Base-by-base conservation (phyloP, 2,113 vertebrate species). In the Oplegnathus fasciatus region DNA sequence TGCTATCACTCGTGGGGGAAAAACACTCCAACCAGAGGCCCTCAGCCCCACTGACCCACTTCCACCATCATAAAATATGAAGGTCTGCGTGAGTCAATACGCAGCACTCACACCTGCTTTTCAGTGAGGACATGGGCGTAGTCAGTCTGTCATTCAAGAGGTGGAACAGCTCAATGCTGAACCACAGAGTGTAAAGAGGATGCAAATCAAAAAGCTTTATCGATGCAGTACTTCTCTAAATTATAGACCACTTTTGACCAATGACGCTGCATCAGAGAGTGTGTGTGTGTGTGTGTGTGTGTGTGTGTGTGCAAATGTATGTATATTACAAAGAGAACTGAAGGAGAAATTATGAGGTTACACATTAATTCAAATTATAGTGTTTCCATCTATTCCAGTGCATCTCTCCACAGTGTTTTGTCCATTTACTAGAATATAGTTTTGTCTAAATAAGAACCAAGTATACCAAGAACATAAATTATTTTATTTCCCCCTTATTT, bases 51-150 rank as follows among this genome's bases (percentile, higher is more conserved):
- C 78, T 93, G 89, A 93, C 91, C 88, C 78, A 92, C 87, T 91
- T 93, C 54, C 44, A 83, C 34, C 20, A 58, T 86, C 86, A 93
- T 91, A 46, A 90, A 93, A 89, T 85, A 93, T 92, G 77, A 87
- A 92, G 8, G 54, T 66, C 26, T 60, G 32, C 20, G 18, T 26
- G 62, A 68, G 44, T 73, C 32, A 48, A 58, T 15, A 66, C 32
- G 65, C 61, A 55, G 1, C 64, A 66, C 50, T 75, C 67, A 77
- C 61, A 15, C 17, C 17, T 55, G 50, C 30, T 70, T 37, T 52
- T 82, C 55, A 73, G 42, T 62, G 26, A 32, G 8, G 42, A 42
- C 30, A 55, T 57, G 62, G 24, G 30, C 11, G n/a, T 2, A 60
- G 50, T 42, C 52, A 1, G 9, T 61, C 28, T 10, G 42, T 73